phyloP scores from a whole-genome alignment of 1,140 invertebrate species.

The Oncopodura yosiiana region DNA sequence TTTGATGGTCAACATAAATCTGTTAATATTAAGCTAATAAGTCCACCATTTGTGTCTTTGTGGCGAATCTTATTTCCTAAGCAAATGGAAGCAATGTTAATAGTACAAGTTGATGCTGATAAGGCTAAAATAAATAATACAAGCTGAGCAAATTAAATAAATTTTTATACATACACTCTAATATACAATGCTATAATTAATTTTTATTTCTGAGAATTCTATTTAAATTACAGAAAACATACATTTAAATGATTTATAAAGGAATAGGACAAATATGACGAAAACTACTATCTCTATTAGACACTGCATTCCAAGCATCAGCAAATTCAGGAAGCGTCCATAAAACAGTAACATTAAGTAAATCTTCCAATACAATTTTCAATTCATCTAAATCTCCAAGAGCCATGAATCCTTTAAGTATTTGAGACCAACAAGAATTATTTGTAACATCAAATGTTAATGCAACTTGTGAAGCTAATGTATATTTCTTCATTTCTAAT shows the following conservation, averaged over 20 bases:
- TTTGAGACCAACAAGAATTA: conserved; percentile 14
- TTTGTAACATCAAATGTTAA: conserved; percentile 18
- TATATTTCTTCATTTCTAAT: conserved; percentile 9
- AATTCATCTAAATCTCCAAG: neutral
- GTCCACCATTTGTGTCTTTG: conserved; percentile 4
- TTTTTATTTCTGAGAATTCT: no score
- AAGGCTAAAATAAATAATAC: no score
- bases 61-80: conserved; percentile 1
- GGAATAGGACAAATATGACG: conserved; percentile 25
- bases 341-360: conserved; percentile 18
- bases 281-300: conserved; percentile 12
- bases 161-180: no score
- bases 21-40: conserved; percentile 10
- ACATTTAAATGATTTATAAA: no score
- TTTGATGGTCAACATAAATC: no score
- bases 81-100: neutral
- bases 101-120: neutral
- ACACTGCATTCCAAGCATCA: conserved; percentile 19
- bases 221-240: no score
- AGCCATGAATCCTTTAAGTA: conserved; percentile 17
- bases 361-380: neutral
- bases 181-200: no score
- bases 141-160: no score
- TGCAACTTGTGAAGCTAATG: conserved; percentile 21
- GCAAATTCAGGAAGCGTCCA: conserved; percentile 31